Evolutionary conservation across 2,888 invertebrate species (phyloP).

Genomic region (Clistopyga incitator): DNA sequence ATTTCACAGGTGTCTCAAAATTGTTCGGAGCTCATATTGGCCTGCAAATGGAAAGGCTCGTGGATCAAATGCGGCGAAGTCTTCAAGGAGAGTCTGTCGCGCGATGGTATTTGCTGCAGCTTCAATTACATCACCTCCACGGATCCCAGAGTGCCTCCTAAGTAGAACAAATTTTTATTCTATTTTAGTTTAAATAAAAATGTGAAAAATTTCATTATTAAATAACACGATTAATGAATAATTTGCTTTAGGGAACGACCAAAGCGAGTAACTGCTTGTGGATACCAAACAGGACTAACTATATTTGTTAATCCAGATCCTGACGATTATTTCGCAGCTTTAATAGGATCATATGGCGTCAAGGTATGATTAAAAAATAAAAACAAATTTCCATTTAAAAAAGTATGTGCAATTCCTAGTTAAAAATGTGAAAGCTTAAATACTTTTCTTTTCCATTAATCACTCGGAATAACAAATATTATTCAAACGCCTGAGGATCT

Average conservation of each 20-base stretch:
- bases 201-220: not conserved
- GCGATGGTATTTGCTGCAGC: slow-evolving; percentile 87
- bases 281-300: slow-evolving; percentile 88
- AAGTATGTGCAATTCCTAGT: not conserved
- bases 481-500: not conserved
- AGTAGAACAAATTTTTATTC: slow-evolving; percentile 17
- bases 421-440: too few relatives aligned
- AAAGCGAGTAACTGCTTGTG: slow-evolving; percentile 88
- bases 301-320: slow-evolving; percentile 86
- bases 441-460: not conserved
- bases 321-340: slow-evolving; percentile 87
- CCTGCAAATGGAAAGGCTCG: slow-evolving; percentile 87
- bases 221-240: not conserved
- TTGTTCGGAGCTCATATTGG: slow-evolving; percentile 85
- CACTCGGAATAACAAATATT: not conserved
- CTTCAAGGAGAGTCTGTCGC: slow-evolving; percentile 85
- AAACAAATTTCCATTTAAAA: too few relatives aligned
- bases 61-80: slow-evolving; percentile 85
- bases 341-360: slow-evolving; percentile 87
- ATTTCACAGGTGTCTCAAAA: slow-evolving; percentile 85
- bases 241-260: slow-evolving; percentile 81
- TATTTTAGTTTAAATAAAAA: not conserved
- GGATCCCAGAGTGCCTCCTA: slow-evolving; percentile 74
- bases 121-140: slow-evolving; percentile 87
- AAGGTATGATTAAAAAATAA: slow-evolving; percentile 82